These are phyloP conservation scores for Poecilia gillii DNA, from an alignment of 2,797 vertebrate genomes.

Conservation along the genomic window DNA sequence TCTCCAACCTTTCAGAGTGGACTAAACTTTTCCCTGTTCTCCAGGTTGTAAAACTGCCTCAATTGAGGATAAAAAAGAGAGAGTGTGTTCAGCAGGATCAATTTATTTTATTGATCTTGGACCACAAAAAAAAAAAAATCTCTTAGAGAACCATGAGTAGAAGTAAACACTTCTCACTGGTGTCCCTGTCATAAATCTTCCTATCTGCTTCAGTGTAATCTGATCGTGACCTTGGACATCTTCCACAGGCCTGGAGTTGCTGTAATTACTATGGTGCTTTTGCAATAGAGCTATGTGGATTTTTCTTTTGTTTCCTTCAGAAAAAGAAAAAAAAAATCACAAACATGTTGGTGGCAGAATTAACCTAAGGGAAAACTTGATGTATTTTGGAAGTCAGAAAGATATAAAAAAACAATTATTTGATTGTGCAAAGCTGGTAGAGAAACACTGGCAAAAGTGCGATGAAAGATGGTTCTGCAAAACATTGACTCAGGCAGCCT, in stretches of 20 bases:
- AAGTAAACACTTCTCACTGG: slow-evolving; percentile 6
- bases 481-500: too few species aligned
- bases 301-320: background rate
- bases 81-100: slow-evolving; percentile 8
- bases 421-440: background rate
- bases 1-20: slow-evolving; percentile 2
- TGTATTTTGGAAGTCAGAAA: background rate
- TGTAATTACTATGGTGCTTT: background rate
- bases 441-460: background rate
- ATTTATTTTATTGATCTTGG: slow-evolving; percentile 18
- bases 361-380: background rate
- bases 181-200: background rate
- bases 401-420: background rate
- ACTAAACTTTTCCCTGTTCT: background rate
- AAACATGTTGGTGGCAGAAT: background rate
- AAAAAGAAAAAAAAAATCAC: background rate
- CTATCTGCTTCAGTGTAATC: slow-evolving; percentile 16
- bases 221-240: background rate
- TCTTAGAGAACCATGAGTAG: slow-evolving; percentile 2
- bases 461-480: too few species aligned
- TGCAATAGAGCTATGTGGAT: background rate
- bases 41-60: background rate
- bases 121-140: background rate
- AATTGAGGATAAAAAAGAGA: background rate
- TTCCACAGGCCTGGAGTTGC: background rate